Base-by-base conservation (phyloP, 2,113 vertebrate species). In the Ariopsis seemanni region DNA sequence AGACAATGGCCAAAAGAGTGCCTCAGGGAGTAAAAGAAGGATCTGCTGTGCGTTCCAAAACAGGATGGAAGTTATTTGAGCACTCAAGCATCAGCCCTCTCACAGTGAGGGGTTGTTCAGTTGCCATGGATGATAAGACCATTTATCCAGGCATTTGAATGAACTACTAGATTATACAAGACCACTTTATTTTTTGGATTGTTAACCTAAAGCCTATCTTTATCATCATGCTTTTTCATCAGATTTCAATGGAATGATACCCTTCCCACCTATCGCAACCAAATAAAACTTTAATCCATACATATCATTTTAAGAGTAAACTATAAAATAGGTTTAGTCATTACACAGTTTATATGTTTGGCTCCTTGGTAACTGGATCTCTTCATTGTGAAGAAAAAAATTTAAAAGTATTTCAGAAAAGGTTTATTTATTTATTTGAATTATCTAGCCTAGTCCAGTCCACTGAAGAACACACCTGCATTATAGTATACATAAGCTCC, bases 71-170 rank as follows among this genome's bases (percentile, higher is more conserved):
- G 53, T 82, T 86, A 69, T 57, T 72, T 87, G 55, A 82, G 53
- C 67, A 87, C 86, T 82, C 67, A 87, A 62, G 78, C 67, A 82
- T 25, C 65, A 82, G 42, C 20, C 65, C 79, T 82, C 25, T 72
- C 25, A 82, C 27, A 81, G 65, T 52, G 25, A 62, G 65, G 57
- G 85, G 17, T 62, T 48, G n/a, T 62, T 71, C 53, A n/a, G 86
- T 87, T 87, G 55, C 86, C 86, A 82, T 74, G 86, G 78, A 53
- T 81, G 52, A 81, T 86, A 81, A 86, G 65, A 50, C 52, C 77
- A 81, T 71, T 86, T 34, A 30, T 18, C 7, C 67, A 86, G 78
- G 78, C 62, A 86, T 80, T 79, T 52, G 27, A 81, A 58, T 71
- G 15, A 22, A 27, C 63, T 30, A 63, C 30, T 80, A 57, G 34